Conservation (phyloP, 2,888 invertebrate genomes). For the Notocelia uddmanniana region DNA sequence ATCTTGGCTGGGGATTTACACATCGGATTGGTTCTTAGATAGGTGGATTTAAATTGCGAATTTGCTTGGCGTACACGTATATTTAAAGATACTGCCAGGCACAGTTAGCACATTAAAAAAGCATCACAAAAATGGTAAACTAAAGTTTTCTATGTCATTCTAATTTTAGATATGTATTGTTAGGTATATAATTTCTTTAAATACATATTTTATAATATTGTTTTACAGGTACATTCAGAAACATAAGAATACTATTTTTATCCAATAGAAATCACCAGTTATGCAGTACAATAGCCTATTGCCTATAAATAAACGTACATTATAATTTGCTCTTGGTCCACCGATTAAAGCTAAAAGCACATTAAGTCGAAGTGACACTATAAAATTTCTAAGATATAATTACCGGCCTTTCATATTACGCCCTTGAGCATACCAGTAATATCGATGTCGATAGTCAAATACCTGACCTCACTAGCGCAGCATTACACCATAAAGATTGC, state of each 20-base stretch:
- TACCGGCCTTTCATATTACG: conserved; percentile 39
- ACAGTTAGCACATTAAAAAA: too few relatives aligned
- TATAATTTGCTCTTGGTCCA: conserved; percentile 1
- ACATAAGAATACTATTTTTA: not conserved
- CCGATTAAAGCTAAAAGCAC: not conserved
- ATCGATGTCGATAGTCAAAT: conserved; percentile 71
- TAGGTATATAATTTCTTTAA: too few relatives aligned
- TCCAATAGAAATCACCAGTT: not conserved
- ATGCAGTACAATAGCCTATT: not conserved
- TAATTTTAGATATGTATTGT: not conserved
- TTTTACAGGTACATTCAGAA: not conserved
- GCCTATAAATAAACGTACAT: not conserved
- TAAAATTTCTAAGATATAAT: conserved; percentile 37
- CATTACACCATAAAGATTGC: conserved; percentile 83
- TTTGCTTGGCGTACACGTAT: conserved; percentile 9
- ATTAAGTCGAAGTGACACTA: conserved; percentile 28
- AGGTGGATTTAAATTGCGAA: conserved; percentile 18
- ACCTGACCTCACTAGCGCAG: conserved; percentile 75
- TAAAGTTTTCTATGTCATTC: not conserved
- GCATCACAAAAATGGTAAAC: not conserved
- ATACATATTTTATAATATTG: too few relatives aligned
- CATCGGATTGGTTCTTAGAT: conserved; percentile 23
- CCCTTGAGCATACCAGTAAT: conserved; percentile 47
- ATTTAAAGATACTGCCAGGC: too few relatives aligned
- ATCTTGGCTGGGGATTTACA: conserved; percentile 31